A percentile compares a stretch with the other conserved stretches of the same genome.
Evolutionary conservation across 2,888 invertebrate genomes (phyloP).

Genomic region (Hedya salicella): DNA sequence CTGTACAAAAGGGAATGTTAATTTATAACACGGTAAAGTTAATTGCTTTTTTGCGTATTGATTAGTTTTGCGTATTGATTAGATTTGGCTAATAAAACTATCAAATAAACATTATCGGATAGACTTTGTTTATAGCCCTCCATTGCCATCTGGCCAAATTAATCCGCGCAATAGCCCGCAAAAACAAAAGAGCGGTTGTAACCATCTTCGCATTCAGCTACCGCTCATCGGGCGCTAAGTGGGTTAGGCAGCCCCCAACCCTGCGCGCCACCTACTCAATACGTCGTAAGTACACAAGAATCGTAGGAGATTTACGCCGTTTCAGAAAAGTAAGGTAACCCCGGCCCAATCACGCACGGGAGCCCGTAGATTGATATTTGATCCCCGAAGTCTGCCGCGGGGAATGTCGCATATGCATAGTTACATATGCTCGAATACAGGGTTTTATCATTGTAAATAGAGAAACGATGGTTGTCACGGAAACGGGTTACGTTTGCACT

Average conservation of each 20-base stretch:
- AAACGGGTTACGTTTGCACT: slow-evolving; percentile 7
- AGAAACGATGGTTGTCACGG: slow-evolving; percentile 26
- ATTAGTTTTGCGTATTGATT: no score
- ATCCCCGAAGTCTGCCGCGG: slow-evolving; percentile 64
- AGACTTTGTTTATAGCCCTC: slow-evolving; percentile 14
- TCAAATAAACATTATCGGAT: slow-evolving; percentile 14
- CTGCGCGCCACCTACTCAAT: not conserved
- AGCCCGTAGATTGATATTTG: slow-evolving; percentile 80
- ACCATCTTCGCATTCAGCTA: slow-evolving; percentile 25
- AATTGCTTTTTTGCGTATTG: no score
- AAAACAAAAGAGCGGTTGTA: slow-evolving; percentile 29
- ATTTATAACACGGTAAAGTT: no score
- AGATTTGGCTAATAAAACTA: slow-evolving; percentile 22
- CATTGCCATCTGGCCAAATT: slow-evolving; percentile 14
- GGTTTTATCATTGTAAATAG: slow-evolving; percentile 35
- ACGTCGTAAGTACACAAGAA: not conserved
- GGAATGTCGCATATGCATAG: slow-evolving; percentile 33
- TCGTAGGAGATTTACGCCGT: slow-evolving; percentile 1
- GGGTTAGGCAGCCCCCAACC: slow-evolving; percentile 33
- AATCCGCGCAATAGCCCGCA: slow-evolving; percentile 18
- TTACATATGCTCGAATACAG: slow-evolving; percentile 29
- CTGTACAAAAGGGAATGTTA: no score
- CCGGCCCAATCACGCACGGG: slow-evolving; percentile 55
- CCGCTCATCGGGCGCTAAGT: slow-evolving; percentile 41
- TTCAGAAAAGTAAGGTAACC: slow-evolving; percentile 15